Conservation (phyloP, 2,797 vertebrate genomes). For the Salarias fasciatus region DNA sequence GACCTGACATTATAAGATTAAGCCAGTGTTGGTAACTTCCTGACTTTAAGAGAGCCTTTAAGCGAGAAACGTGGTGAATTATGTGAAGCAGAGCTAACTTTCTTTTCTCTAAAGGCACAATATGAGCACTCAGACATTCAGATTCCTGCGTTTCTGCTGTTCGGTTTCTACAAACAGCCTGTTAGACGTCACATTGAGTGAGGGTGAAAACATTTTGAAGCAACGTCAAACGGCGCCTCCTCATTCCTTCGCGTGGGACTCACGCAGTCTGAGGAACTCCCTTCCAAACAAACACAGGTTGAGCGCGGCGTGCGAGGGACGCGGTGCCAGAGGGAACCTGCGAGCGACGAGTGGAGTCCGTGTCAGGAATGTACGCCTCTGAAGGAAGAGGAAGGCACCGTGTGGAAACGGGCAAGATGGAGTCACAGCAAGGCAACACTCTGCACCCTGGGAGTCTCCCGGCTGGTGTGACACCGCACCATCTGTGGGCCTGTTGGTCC, state of each 20-base stretch:
- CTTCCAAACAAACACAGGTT: constrained; percentile 40
- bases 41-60: no score
- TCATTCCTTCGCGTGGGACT: not conserved
- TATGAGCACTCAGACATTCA: no score
- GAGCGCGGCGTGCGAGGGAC: constrained; percentile 6
- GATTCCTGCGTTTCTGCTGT: no score
- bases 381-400: constrained; percentile 31
- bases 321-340: constrained; percentile 6
- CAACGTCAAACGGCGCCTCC: not conserved
- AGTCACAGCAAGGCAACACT: constrained; percentile 72
- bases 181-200: no score
- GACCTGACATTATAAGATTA: no score
- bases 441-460: constrained; percentile 63
- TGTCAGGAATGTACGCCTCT: constrained; percentile 43
- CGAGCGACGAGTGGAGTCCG: constrained; percentile 30
- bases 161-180: no score
- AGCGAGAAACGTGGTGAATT: no score
- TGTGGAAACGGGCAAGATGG: constrained; percentile 69
- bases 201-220: no score
- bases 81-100: not conserved
- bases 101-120: no score
- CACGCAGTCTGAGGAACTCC: constrained; percentile 24
- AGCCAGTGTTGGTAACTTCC: no score
- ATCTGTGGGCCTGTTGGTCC: constrained; percentile 76
- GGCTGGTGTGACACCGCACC: constrained; percentile 76